Evolutionary conservation across 2,113 vertebrate species (phyloP).

Genomic region (Hippocampus barbouri): DNA sequence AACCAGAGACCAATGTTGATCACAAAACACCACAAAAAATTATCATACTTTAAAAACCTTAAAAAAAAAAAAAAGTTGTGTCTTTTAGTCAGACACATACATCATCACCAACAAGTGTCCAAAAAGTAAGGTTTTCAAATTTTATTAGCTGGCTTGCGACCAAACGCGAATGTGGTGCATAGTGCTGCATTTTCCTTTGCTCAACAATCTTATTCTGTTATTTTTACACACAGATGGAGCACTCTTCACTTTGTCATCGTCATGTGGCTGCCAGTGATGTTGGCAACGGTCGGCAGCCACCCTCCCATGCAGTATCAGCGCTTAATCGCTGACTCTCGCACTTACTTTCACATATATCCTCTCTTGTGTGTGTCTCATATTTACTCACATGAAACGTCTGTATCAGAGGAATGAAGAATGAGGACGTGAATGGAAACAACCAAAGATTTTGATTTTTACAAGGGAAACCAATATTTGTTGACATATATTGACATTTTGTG

Average conservation of each 20-base stretch:
- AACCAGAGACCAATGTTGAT: too few relatives aligned
- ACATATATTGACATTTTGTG: background rate
- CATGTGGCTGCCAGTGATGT: background rate
- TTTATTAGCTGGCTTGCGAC: too few relatives aligned
- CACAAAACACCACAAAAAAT: too few relatives aligned
- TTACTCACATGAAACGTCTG: background rate
- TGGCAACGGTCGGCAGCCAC: background rate
- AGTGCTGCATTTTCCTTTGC: background rate
- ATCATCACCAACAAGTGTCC: too few relatives aligned
- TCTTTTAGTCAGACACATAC: too few relatives aligned
- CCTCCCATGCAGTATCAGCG: background rate
- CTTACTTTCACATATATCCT: background rate
- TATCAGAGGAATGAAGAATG: background rate
- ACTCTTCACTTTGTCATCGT: background rate
- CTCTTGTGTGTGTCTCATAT: background rate
- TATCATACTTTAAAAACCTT: too few relatives aligned
- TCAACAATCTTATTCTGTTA: too few relatives aligned
- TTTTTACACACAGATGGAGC: background rate
- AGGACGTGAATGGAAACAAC: background rate
- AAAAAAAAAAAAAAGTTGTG: too few relatives aligned
- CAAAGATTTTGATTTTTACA: conserved; percentile 3
- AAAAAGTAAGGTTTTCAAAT: too few relatives aligned
- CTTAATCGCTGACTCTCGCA: background rate
- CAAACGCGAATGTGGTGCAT: background rate
- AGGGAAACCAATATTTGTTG: background rate